Base-by-base conservation (phyloP, 2,113 vertebrate genomes). In the Erythrolamprus reginae region DNA sequence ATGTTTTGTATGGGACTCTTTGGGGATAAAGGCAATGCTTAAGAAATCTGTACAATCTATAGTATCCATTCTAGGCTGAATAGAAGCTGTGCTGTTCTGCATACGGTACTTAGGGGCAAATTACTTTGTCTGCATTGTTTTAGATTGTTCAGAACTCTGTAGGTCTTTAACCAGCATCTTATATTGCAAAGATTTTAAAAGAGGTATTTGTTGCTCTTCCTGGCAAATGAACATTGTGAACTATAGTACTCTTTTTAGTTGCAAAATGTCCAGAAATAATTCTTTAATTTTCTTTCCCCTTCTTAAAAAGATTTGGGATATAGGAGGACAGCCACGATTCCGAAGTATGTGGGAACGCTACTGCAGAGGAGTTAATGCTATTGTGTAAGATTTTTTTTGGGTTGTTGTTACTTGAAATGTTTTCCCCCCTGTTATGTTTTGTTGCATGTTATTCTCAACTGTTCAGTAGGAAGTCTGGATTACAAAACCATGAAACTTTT, bases 291-390 rank as follows among this genome's bases (percentile, higher is more conserved):
- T 90, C 89, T 92, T 90, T 42, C 96, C 93, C 21, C 48, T 86
- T 90, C 13, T 65, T 33, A 33, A 95, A 28, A 95, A 99, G 99
- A 99, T 99, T 89, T 99, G 99, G 99, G 99, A 99, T 96, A 99
- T 99, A 95, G 99, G 99, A 92, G 99, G 99, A 93, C 99, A 99
- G 88, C 99, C 99, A n/a, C 98, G 99, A 89, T 99, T 99, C 97
- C 98, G 99, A 94, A 99, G 99, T 97, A 99, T 99, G 99, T 99
- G 99, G 99, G 99, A 99, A 91, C 98, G 99, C 84, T 99, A 99
- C 92, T 99, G 99, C 96, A 96, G 99, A 96, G 99, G 99, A 90
- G 99, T 99, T 92, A 99, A 99, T 88, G 99, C 99, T 87, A 99
- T 99, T 92, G 99, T 99, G 99, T 99, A 97, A 99, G 99, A 97